Conservation (phyloP, 2,797 vertebrate species). For the Danio kyathit region DNA sequence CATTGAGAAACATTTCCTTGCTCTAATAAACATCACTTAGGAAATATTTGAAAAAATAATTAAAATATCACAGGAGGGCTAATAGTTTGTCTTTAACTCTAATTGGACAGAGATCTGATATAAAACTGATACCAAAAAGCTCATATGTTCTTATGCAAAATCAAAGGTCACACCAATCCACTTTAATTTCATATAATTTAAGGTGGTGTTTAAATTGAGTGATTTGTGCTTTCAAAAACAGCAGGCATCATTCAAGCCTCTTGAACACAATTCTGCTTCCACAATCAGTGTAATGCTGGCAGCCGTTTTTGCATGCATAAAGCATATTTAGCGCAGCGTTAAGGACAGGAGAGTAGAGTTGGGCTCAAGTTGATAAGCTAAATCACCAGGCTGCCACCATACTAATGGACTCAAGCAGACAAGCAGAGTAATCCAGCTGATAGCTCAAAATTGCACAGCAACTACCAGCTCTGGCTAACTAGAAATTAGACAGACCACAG, state of each 20-base stretch:
- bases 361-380: conserved; percentile 53
- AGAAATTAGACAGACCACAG: conserved; percentile 19
- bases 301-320: conserved; percentile 44
- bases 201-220: conserved; percentile 27
- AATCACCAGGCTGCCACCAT: conserved; percentile 47
- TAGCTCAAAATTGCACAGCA: conserved; percentile 39
- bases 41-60: no score
- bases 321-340: conserved; percentile 38
- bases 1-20: no score
- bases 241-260: conserved; percentile 44
- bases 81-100: no score
- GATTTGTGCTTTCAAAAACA: conserved; percentile 47
- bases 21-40: no score
- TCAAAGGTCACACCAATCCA: conserved; percentile 42
- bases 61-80: no score
- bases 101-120: no score
- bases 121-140: neutral
- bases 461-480: neutral
- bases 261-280: conserved; percentile 16
- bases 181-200: conserved; percentile 24
- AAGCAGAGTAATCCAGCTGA: conserved; percentile 47
- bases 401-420: conserved; percentile 58
- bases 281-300: conserved; percentile 25
- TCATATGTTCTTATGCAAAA: conserved; percentile 12
- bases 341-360: conserved; percentile 52